Percentiles rank a stretch among this genome's conserved stretches.
Conservation (phyloP, 2,888 invertebrate species). For the Drosophila lutescens region DNA sequence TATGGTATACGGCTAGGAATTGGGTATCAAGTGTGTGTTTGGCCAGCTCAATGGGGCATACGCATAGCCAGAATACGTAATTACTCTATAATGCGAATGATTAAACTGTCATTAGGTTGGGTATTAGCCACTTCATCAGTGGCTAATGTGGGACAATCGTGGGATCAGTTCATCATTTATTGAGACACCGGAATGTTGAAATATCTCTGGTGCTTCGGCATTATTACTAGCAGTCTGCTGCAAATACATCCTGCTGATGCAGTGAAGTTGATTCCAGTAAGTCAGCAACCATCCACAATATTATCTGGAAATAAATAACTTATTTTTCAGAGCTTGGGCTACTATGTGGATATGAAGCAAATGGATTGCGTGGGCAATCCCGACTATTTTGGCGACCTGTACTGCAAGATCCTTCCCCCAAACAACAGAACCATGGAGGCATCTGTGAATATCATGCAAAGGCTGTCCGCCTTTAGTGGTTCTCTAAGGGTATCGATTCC, state of each 20-base stretch:
- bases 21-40: conserved; percentile 44
- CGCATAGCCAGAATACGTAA: conserved; percentile 31
- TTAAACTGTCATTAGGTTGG: conserved; percentile 52
- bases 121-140: conserved; percentile 12
- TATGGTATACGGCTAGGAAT: conserved; percentile 16
- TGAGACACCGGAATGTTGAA: conserved; percentile 37
- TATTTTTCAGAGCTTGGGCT: conserved; percentile 40
- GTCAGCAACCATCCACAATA: not conserved
- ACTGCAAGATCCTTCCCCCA: conserved; percentile 46
- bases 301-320: not conserved
- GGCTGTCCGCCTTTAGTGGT: conserved; percentile 27
- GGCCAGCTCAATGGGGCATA: conserved; percentile 46
- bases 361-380: conserved; percentile 54
- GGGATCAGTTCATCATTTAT: conserved; percentile 17
- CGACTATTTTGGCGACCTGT: conserved; percentile 32
- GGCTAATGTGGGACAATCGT: conserved; percentile 7
- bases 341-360: conserved; percentile 44
- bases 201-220: conserved; percentile 1
- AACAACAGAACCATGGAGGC: conserved; percentile 41
- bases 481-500: conserved; percentile 51
- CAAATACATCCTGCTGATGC: conserved; percentile 9
- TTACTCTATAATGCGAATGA: conserved; percentile 51
- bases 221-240: conserved; percentile 7
- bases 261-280: conserved; percentile 42
- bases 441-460: conserved; percentile 29